Evolutionary conservation across 2,888 invertebrate genomes (phyloP).

Genomic region (Coenonympha glycerion): DNA sequence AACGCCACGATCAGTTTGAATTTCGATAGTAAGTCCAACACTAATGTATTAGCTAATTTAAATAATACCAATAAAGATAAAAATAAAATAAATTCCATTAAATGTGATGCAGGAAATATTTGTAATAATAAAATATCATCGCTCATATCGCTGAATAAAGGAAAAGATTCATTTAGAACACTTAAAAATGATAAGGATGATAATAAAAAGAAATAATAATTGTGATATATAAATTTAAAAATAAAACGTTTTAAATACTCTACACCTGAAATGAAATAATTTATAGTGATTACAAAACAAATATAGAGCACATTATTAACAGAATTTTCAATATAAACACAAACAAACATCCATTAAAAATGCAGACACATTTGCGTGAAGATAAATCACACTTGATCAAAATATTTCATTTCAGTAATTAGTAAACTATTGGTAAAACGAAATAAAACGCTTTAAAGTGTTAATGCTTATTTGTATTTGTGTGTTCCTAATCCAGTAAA

Average conservation of each 20-base stretch:
- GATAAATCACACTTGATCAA: background rate
- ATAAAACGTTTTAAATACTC: too few relatives aligned
- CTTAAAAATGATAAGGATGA: too few relatives aligned
- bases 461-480: constrained; percentile 38
- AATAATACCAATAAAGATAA: background rate
- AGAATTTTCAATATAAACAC: background rate
- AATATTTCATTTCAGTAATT: constrained; percentile 9
- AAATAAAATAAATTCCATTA: background rate
- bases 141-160: background rate
- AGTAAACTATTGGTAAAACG: background rate
- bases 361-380: background rate
- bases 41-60: background rate
- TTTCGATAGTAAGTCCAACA: constrained; percentile 93
- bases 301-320: background rate
- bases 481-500: constrained; percentile 58
- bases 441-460: constrained; percentile 13
- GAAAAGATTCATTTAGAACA: too few relatives aligned
- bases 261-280: background rate
- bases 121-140: background rate
- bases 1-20: constrained; percentile 98
- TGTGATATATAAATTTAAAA: too few relatives aligned
- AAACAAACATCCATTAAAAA: background rate
- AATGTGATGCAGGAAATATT: background rate
- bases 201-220: too few relatives aligned
- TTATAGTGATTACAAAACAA: background rate